Base-by-base conservation (phyloP, 1,140 invertebrate genomes). In the Ceratosolen fusciceps region DNA sequence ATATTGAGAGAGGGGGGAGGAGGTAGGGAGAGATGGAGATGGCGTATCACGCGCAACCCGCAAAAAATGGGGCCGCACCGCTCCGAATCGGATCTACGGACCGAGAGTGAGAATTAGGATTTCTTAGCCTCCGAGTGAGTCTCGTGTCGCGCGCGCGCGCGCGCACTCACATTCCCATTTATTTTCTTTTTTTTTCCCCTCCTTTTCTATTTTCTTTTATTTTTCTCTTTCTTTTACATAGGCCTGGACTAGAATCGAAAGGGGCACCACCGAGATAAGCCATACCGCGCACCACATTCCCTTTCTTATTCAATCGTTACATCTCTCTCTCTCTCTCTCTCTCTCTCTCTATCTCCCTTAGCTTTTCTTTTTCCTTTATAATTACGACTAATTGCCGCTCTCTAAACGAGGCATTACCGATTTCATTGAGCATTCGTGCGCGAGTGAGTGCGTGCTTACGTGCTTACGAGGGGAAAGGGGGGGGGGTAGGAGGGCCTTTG, bases 11-110 rank as follows among this genome's bases (percentile, higher is more conserved):
- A 37, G 49, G 31, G 34, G 37, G 60, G 37, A 7, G n/a, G 60
- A 37, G 31, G 37, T 31, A 65, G 31, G 37, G 19, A 65, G 9
- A 37, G 34, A 65, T 19, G 21, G 31, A 37, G 58, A 60, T 12
- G 12, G 10, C 19, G 71, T 65, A 71, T 71, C 76, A 71, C 68
- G 74, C 29, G 68, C 39, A 14, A 43, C 34, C 19, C 16, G 31
- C 54, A 77, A 77, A 76, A 77, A 77, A 70, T 52, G 52, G 49
- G 76, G 76, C 54, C 67, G 43, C 16, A 26, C 54, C 52, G 49
- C 52, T 77, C 58, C 74, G 67, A 65, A 75, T 74, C 56, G 29
- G 73, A 60, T 54, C 10, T 43, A 56, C n/a, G 34, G 34, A 19
- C 19, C 26, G 73, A 34, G 75, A 60, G 67, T 7, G 24, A 71